phyloP scores from a whole-genome alignment of 2,113 vertebrate genomes.

The Talpa occidentalis region DNA sequence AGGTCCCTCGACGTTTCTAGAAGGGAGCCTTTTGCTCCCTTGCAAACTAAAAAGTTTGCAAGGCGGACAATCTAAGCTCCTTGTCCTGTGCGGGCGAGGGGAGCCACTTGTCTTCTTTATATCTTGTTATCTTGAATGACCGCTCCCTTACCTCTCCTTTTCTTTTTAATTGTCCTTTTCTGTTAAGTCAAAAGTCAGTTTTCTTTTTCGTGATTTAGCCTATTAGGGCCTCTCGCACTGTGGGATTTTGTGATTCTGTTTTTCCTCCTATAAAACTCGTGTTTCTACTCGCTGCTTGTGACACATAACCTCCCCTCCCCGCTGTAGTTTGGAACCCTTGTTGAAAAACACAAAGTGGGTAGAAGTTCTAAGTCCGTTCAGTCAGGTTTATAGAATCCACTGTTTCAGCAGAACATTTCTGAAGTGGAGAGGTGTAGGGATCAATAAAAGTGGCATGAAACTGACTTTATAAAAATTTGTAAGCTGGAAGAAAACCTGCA shows the following conservation, averaged over 20 bases:
- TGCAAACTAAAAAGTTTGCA: slow-evolving; percentile 52
- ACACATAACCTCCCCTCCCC: neutral
- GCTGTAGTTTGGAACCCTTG: neutral
- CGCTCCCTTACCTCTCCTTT: neutral
- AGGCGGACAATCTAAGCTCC: neutral
- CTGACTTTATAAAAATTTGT: slow-evolving; percentile 6
- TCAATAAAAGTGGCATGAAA: neutral
- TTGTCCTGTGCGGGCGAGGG: neutral
- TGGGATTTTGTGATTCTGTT: neutral
- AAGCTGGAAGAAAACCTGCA: neutral
- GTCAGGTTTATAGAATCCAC: neutral
- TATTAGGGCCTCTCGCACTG: neutral
- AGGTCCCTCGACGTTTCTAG: neutral
- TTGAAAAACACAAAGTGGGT: neutral
- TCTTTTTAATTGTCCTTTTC: neutral
- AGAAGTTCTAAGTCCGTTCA: slow-evolving; percentile 11
- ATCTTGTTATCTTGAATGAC: neutral
- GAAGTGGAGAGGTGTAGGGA: neutral
- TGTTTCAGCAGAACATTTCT: neutral
- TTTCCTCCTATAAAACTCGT: neutral
- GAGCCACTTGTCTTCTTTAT: neutral
- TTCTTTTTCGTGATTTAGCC: neutral
- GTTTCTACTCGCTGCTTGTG: neutral
- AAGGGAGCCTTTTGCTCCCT: neutral
- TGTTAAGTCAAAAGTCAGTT: slow-evolving; percentile 13